Percentiles rank a stretch among this genome's conserved stretches.
Conservation (phyloP, 1,140 invertebrate genomes). For the Metaphire vulgaris region DNA sequence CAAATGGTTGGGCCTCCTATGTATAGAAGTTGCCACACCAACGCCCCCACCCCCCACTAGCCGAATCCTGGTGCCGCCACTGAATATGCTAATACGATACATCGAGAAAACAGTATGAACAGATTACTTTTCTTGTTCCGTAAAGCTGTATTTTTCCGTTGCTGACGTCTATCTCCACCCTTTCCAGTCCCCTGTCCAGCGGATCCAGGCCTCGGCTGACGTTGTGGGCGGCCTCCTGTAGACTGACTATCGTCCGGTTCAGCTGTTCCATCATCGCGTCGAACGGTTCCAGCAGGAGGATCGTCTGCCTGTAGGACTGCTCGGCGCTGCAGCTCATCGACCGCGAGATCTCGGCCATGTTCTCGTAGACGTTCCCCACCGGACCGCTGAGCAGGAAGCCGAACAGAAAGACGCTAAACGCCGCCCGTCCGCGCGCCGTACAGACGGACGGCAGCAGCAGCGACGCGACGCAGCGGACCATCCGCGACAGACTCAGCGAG, state of each 20-base stretch:
- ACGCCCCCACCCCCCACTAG: too few relatives aligned
- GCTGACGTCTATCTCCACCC: conserved; percentile 17
- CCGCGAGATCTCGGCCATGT: conserved; percentile 27
- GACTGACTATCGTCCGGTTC: conserved; percentile 22
- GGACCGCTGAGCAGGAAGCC: conserved; percentile 27
- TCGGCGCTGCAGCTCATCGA: conserved; percentile 27
- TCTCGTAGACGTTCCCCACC: conserved; percentile 26
- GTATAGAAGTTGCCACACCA: too few relatives aligned
- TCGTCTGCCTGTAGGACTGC: conserved; percentile 27
- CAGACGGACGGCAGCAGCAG: conserved; percentile 24
- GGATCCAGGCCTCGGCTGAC: conserved; percentile 21
- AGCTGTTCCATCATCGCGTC: conserved; percentile 30
- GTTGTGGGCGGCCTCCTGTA: conserved; percentile 17
- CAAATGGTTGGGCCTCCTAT: too few relatives aligned
- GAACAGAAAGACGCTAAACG: conserved; percentile 17
- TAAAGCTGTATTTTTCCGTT: conserved; percentile 23
- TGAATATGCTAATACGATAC: too few relatives aligned
- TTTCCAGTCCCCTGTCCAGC: conserved; percentile 23
- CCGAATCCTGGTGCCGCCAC: too few relatives aligned
- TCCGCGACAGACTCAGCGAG: conserved; percentile 16
- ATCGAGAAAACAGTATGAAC: too few relatives aligned
- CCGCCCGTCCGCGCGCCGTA: conserved; percentile 24
- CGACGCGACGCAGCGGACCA: conserved; percentile 22
- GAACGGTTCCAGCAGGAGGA: conserved; percentile 26
- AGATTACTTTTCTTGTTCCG: conserved; percentile 16